Evolutionary conservation across 2,113 vertebrate species (phyloP).

Genomic region (Calyptomena viridis): DNA sequence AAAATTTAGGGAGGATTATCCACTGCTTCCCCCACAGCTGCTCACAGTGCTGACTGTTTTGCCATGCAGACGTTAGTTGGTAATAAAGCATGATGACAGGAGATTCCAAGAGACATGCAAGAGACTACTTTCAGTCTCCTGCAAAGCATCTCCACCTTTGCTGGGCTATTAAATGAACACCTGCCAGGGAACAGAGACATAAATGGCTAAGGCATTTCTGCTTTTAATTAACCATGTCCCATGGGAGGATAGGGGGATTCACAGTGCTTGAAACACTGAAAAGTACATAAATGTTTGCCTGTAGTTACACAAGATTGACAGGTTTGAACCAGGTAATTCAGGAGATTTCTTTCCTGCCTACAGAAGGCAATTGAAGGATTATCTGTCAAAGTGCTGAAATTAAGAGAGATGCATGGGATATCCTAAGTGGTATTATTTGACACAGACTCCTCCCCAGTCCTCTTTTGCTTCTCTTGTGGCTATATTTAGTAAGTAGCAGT

Average conservation of each 20-base stretch:
- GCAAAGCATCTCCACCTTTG: not conserved
- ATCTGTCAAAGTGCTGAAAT: not conserved
- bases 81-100: not conserved
- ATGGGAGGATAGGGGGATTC: accelerated
- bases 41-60: not conserved
- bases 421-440: not conserved
- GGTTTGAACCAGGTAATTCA: not conserved
- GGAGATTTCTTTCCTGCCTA: not conserved
- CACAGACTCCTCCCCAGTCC: not conserved
- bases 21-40: not conserved
- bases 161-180: not conserved
- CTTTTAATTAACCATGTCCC: not conserved
- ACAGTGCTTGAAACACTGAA: not conserved
- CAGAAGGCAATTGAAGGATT: not conserved
- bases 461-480: not conserved
- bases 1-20: not conserved
- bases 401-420: not conserved
- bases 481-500: not conserved
- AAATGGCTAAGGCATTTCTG: not conserved
- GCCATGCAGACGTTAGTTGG: not conserved
- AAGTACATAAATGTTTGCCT: not conserved
- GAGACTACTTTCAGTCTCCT: not conserved
- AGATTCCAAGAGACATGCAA: not conserved
- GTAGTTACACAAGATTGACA: not conserved
- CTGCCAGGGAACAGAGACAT: not conserved